phyloP scores from a whole-genome alignment of 2,888 invertebrate species.

The Drosophila subsilvestris region DNA sequence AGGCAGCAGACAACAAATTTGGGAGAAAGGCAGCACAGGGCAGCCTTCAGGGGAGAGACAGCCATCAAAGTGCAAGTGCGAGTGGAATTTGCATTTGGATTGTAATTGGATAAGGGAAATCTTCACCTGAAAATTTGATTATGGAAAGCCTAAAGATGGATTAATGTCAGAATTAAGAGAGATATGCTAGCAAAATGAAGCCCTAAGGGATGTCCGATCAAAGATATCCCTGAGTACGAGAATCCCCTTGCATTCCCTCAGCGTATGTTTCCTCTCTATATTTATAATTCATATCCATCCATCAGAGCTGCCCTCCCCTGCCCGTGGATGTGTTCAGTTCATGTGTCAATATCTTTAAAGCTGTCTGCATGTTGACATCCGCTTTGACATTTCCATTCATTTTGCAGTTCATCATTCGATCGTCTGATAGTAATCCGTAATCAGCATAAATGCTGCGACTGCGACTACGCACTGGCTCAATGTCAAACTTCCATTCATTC shows the following conservation, averaged over 20 bases:
- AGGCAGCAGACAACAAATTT: slow-evolving; percentile 11
- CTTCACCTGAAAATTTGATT: neutral
- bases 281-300: neutral
- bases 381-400: slow-evolving; percentile 35
- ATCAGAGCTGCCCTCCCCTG: neutral
- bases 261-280: neutral
- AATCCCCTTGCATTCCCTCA: neutral
- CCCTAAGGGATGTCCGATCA: too few relatives aligned
- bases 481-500: slow-evolving; percentile 28
- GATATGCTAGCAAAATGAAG: too few relatives aligned
- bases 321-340: neutral
- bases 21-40: slow-evolving; percentile 1
- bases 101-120: neutral
- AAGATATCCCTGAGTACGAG: too few relatives aligned
- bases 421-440: slow-evolving; percentile 58
- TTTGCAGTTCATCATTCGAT: slow-evolving; percentile 34
- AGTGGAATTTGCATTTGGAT: neutral
- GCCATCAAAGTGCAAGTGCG: neutral
- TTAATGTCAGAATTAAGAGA: neutral
- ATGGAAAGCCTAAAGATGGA: neutral
- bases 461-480: slow-evolving; percentile 45
- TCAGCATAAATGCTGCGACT: slow-evolving; percentile 52
- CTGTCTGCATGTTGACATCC: slow-evolving; percentile 20
- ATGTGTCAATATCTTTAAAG: neutral
- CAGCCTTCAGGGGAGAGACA: neutral